Percentiles rank a stretch among this genome's conserved stretches.
Evolutionary conservation across 2,797 vertebrate species (phyloP).

Genomic region (Smutsia gigantea): DNA sequence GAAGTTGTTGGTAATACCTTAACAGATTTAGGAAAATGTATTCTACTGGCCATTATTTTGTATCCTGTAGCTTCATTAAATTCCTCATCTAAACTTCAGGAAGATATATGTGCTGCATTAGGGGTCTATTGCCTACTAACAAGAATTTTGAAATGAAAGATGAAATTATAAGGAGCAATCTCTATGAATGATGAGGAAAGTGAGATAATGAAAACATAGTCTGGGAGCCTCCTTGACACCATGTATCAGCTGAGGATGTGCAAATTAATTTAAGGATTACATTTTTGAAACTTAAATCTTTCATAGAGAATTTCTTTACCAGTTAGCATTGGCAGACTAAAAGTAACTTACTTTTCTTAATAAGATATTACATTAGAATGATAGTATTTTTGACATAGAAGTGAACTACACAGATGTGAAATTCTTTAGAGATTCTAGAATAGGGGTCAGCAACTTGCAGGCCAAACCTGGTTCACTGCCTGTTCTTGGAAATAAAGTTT

Average conservation of each 20-base stretch:
- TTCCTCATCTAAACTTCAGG: conserved; percentile 43
- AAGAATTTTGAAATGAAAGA: conserved; percentile 52
- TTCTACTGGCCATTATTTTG: conserved; percentile 53
- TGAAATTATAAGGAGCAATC: conserved; percentile 69
- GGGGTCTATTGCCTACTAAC: conserved; percentile 55
- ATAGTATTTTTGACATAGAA: neutral
- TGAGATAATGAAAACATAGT: conserved; percentile 50
- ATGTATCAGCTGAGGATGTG: conserved; percentile 29
- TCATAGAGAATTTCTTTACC: conserved; percentile 26
- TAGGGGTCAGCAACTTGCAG: neutral
- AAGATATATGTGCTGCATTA: conserved; percentile 48
- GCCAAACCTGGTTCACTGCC: neutral
- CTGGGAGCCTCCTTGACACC: conserved; percentile 1
- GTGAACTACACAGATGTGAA: neutral
- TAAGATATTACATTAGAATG: neutral
- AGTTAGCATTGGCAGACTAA: neutral
- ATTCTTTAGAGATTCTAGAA: neutral
- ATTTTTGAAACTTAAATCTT: conserved; percentile 29
- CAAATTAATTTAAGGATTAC: conserved; percentile 58
- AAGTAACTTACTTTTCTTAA: neutral
- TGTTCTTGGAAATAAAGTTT: neutral
- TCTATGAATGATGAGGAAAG: conserved; percentile 31
- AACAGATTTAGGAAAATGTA: conserved; percentile 54
- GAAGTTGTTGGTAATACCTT: conserved; percentile 46
- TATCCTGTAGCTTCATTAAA: conserved; percentile 64